phyloP scores from a whole-genome alignment of 1,140 invertebrate species.

The Augochlora pura region DNA sequence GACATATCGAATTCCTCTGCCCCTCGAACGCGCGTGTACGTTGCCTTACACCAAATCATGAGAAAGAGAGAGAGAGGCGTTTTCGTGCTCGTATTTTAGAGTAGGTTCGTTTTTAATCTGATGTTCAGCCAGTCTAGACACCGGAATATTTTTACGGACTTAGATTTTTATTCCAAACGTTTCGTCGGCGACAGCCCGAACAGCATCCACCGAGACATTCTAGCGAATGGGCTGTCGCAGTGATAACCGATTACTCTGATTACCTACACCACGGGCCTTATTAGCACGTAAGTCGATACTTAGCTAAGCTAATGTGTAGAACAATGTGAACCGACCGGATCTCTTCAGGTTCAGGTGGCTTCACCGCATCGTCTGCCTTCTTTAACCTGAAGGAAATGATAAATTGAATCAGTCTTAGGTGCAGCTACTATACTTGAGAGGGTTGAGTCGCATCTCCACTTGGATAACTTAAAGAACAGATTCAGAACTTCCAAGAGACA shows the following conservation, averaged over 20 bases:
- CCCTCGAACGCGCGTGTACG: neutral
- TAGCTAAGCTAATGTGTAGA: slow-evolving; percentile 30
- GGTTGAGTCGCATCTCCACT: no score
- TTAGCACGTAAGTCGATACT: slow-evolving; percentile 69
- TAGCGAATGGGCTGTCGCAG: slow-evolving; percentile 23
- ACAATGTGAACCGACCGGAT: neutral
- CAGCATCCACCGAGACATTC: neutral
- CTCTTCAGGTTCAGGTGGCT: no score
- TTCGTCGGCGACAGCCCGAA: slow-evolving; percentile 13
- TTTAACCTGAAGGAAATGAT: neutral
- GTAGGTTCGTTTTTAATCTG: slow-evolving; percentile 43
- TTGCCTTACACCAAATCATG: slow-evolving; percentile 20
- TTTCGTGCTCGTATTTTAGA: slow-evolving; percentile 58
- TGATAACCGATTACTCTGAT: slow-evolving; percentile 67
- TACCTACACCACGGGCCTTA: slow-evolving; percentile 70
- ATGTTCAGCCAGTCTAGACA: slow-evolving; percentile 2
- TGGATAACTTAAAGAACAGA: no score
- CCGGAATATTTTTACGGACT: slow-evolving; percentile 38
- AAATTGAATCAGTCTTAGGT: no score
- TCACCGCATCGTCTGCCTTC: no score
- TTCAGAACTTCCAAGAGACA: no score
- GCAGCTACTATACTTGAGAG: no score
- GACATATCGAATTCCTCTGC: slow-evolving; percentile 4
- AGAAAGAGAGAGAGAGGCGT: neutral
- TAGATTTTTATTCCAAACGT: neutral